phyloP scores from a whole-genome alignment of 2,888 invertebrate genomes.

The Orchesellides sinensis region DNA sequence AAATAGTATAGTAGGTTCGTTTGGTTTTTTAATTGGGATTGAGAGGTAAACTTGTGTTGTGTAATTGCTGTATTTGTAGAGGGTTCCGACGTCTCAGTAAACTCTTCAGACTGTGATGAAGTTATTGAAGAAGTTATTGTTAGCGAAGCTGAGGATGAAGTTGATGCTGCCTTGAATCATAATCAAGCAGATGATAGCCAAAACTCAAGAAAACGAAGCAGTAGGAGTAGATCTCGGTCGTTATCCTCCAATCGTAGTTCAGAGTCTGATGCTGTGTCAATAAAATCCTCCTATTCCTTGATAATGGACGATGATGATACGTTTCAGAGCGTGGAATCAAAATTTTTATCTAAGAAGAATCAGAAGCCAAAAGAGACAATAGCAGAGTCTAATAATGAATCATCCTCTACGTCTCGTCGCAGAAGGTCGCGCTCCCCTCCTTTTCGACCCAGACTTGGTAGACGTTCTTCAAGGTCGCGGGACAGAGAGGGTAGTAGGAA shows the following conservation, averaged over 20 bases:
- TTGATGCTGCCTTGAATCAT: background rate
- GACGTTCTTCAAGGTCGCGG: slow-evolving; percentile 33
- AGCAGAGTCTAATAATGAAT: background rate
- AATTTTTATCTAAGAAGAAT: slow-evolving; percentile 42
- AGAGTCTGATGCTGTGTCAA: slow-evolving; percentile 53
- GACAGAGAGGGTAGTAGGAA: slow-evolving; percentile 19
- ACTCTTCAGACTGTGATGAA: slow-evolving; percentile 71
- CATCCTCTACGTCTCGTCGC: background rate
- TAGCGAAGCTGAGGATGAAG: slow-evolving; percentile 41
- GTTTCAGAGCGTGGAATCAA: slow-evolving; percentile 53
- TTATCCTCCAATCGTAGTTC: slow-evolving; percentile 29
- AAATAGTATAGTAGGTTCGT: background rate
- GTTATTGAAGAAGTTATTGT: slow-evolving; percentile 72
- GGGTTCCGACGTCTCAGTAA: slow-evolving; percentile 60
- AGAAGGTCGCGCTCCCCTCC: slow-evolving; percentile 24
- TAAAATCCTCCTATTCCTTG: slow-evolving; percentile 48
- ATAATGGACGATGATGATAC: slow-evolving; percentile 40
- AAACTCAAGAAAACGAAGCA: too few relatives aligned
- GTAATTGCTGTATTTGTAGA: slow-evolving; percentile 34
- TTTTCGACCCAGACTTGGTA: slow-evolving; percentile 15
- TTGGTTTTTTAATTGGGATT: background rate
- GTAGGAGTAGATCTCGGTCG: slow-evolving; percentile 39
- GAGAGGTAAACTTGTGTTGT: too few relatives aligned
- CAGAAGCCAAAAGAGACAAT: slow-evolving; percentile 23
- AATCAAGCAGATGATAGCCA: background rate